Evolutionary conservation across 2,888 invertebrate genomes (phyloP), one percentile per base, ranked within the genome.

Genomic region (Pyrrhosoma nymphula): DNA sequence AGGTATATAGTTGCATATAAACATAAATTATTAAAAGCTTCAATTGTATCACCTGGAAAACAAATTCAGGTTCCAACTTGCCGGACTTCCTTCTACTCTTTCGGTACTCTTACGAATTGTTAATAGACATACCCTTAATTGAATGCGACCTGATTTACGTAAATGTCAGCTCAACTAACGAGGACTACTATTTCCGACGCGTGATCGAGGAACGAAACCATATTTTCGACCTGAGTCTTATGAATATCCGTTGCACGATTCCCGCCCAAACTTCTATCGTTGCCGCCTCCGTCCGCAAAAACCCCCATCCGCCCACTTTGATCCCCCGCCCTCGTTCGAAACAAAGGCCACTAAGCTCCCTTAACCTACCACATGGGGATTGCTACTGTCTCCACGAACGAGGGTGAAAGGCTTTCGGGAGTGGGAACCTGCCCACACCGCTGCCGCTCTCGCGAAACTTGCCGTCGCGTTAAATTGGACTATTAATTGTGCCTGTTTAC

Each of bases 401-500:
- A 63, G 89, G 89, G 89, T 89, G 89, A 89, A 89, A 89, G 89
- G 89, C 47, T 56, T 89, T 55, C 26, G n/a, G 89, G 89, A 26
- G 47, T 14, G 60, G 93, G 69, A 47, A 93, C 69, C 35, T 47
- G 3, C 82, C 82, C 18, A 35, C 30, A 14, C 82, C 14, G 3
- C 82, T 16, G 3, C 30, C 82, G 60, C 91, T 35, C 93, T 75
- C 93, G 35, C 93, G 69, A 69, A 93, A 93, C 93, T 93, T 93
- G 69, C 93, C 93, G 93, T 91, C 91, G 60, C 91, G 60, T 93
- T 93, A 93, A 93, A 93, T 93, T 93, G 93, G 93, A 63, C 93
- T 93, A 93, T 93, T 93, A 93, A 93, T 93, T 93, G 93, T 93
- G 93, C 93, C 93, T 93, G 93, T 93, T 93, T 93, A 93, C 93